Evolutionary conservation across 2,797 vertebrate genomes (phyloP).

Genomic region (Tangara arthus): DNA sequence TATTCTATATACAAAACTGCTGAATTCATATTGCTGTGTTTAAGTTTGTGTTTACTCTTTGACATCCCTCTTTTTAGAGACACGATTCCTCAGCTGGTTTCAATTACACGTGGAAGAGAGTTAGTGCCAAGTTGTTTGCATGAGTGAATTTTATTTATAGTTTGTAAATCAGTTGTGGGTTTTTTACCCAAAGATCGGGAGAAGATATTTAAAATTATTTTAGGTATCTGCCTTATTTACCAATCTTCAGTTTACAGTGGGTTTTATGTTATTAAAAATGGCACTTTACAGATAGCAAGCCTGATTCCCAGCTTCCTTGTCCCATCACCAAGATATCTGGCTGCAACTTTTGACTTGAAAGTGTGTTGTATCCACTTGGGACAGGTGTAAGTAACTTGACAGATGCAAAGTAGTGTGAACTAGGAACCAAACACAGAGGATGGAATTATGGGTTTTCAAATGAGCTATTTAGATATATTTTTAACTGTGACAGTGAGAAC

Average conservation of each 20-base stretch:
- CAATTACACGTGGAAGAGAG: conserved; percentile 7
- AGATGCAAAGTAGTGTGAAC: neutral
- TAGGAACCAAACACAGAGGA: neutral
- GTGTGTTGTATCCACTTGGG: neutral
- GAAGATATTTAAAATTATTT: conserved; percentile 6
- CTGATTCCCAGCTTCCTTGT: neutral
- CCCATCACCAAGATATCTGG: neutral
- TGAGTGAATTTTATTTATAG: conserved; percentile 53
- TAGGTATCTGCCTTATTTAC: neutral
- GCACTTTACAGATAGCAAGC: neutral
- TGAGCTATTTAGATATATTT: neutral
- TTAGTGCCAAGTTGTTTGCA: conserved; percentile 51
- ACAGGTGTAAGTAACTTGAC: neutral
- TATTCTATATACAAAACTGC: neutral
- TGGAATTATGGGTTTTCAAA: neutral
- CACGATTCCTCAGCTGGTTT: conserved; percentile 31
- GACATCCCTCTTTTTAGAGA: conserved; percentile 15
- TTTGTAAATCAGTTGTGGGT: conserved; percentile 31
- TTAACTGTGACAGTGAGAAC: neutral
- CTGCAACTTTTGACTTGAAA: conserved; percentile 30
- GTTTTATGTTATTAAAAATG: neutral
- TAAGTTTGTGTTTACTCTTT: conserved; percentile 50
- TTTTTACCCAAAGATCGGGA: neutral
- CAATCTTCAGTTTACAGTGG: neutral
- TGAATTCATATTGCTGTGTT: conserved; percentile 5